Evolutionary conservation across 2,113 vertebrate genomes (phyloP).

Genomic region (Phoenicopterus ruber): DNA sequence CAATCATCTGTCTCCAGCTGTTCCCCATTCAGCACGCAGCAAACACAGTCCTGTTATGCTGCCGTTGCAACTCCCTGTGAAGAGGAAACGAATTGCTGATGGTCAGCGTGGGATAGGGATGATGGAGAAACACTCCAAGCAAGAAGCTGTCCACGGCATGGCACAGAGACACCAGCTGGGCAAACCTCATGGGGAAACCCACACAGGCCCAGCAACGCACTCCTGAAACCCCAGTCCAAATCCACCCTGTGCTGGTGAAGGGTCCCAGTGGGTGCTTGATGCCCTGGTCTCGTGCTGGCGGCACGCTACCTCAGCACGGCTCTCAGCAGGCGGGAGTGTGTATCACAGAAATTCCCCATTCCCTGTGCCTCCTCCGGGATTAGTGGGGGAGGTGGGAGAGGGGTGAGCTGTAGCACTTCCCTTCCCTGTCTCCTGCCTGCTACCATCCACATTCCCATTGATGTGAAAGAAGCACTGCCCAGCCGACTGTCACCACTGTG

Average conservation of each 20-base stretch:
- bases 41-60: background rate
- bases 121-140: background rate
- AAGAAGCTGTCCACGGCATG: background rate
- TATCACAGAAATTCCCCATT: background rate
- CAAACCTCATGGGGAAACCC: background rate
- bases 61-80: background rate
- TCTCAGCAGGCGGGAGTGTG: background rate
- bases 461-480: background rate
- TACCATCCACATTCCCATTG: background rate
- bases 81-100: background rate
- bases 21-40: background rate
- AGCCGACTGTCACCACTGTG: background rate
- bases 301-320: background rate
- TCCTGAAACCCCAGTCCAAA: background rate
- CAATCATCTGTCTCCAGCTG: constrained; percentile 58
- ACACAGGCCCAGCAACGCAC: background rate
- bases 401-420: background rate
- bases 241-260: background rate
- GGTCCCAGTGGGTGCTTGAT: rapidly evolving
- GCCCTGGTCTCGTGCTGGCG: rapidly evolving
- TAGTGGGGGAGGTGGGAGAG: background rate
- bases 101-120: background rate
- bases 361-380: background rate
- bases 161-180: background rate
- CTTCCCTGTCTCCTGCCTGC: background rate